Evolutionary conservation across 64 coral and sea anemone species (phyloP), one percentile per base, ranked within the genome.

Genomic region (Anthopleura sola): DNA sequence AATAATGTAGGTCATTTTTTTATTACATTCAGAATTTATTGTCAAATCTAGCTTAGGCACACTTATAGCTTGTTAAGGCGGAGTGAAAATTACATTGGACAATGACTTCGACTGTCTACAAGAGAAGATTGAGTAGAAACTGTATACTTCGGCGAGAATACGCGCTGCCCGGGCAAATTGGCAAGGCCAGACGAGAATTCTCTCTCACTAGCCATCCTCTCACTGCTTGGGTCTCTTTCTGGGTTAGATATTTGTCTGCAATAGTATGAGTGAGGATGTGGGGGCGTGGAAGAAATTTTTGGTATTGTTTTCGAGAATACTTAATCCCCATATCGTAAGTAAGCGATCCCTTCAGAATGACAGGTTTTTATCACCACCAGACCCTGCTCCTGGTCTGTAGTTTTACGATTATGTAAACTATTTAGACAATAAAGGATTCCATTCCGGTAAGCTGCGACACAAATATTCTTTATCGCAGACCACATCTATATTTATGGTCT

Each of bases 371-470:
- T 79, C 76, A 79, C 23, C 76, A 79, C 36, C 18, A 24, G 76
- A 10, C 44, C 39, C 76, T 47, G 76, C 36, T 18, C 47, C 37
- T 79, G 76, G 47, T 79, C 31, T 79, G 44, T 79, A 71, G 66
- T 71, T 71, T 71, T 32, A 71, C 66, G 56, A 75, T 78, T 90
- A 85, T 90, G 81, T 90, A 90, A 90, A 90, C 88, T 91, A 66
- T 91, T 80, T 91, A 75, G 66, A 47, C 53, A 86, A 86, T 85
- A 80, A 47, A 24, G 75, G 48, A 55, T 85, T 78, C 60, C 5
- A 24, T 1, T 44, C 24, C 37, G 19, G 37, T 48, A 44, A 48
- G 38, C 17, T 48, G n/a, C 39, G 37, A 79, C 76, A 79, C 0
- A 79, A 44, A 7, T 79, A 23, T 79, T 21, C 18, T 79, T 38